A percentile compares a stretch with the other conserved stretches of the same genome.
phyloP scores from a whole-genome alignment of 2,113 vertebrate genomes.

The Poecile atricapillus region DNA sequence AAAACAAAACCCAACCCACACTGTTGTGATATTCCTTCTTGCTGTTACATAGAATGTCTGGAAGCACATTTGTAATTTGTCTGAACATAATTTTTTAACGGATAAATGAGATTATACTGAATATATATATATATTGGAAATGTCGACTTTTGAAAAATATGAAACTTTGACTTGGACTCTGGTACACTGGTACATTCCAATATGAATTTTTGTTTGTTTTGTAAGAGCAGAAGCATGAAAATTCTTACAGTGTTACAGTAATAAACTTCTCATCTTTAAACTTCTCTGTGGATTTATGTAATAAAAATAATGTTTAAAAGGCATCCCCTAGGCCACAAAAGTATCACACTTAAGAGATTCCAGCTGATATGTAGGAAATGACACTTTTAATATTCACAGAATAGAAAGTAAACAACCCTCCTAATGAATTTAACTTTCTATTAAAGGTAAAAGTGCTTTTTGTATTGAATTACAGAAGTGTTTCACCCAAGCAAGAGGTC shows the following conservation, averaged over 20 bases:
- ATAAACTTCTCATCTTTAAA: background rate
- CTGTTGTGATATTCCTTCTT: background rate
- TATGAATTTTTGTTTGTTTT: background rate
- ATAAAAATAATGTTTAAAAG: background rate
- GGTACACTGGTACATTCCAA: background rate
- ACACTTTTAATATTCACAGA: background rate
- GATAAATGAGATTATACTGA: background rate
- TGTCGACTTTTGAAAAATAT: background rate
- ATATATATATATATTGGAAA: background rate
- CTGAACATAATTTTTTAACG: background rate
- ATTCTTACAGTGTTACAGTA: background rate
- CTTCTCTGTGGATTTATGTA: background rate
- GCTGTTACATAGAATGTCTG: background rate
- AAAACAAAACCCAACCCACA: background rate
- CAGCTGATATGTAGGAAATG: background rate
- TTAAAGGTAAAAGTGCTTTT: background rate
- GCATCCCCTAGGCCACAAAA: background rate
- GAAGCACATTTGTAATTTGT: background rate
- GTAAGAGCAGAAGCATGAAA: background rate
- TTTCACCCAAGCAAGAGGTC: background rate
- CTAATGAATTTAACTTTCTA: background rate
- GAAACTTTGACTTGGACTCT: background rate
- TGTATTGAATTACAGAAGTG: background rate
- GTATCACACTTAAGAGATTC: background rate
- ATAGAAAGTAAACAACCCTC: background rate